A percentile compares a stretch with the other conserved stretches of the same genome.
Evolutionary conservation across 2,797 vertebrate species (phyloP).

Genomic region (Oreochromis mossambicus): DNA sequence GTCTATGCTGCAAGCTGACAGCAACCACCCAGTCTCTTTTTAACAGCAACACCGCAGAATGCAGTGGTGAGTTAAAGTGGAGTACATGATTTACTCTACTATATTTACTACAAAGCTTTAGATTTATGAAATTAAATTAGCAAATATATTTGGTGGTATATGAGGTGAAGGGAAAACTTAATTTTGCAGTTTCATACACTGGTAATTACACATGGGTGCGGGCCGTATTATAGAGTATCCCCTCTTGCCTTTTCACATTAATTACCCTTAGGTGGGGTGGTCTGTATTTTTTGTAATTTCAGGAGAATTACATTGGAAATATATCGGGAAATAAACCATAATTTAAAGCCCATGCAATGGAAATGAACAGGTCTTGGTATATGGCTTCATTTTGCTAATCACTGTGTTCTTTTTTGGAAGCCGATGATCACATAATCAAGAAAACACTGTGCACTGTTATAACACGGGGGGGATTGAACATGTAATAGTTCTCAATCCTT

Average conservation of each 20-base stretch:
- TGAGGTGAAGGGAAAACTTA: neutral
- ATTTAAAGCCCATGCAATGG: neutral
- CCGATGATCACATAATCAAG: neutral
- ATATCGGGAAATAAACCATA: neutral
- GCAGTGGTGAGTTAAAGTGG: neutral
- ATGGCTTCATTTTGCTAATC: neutral
- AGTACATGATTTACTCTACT: neutral
- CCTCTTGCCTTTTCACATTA: neutral
- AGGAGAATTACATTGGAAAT: neutral
- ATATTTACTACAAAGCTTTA: neutral
- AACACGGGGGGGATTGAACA: slow-evolving; percentile 42
- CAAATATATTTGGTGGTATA: neutral
- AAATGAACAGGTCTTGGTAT: neutral
- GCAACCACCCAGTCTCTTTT: neutral
- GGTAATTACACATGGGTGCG: neutral
- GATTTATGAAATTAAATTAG: neutral
- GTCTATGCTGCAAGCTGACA: neutral
- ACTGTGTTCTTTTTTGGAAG: neutral
- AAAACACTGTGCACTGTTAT: slow-evolving; percentile 27
- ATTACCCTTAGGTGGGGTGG: neutral
- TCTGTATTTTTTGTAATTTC: neutral
- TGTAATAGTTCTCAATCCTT: slow-evolving; percentile 54
- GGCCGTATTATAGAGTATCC: neutral
- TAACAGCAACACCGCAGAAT: neutral
- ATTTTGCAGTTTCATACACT: neutral